These are phyloP conservation scores for Aelia acuminata DNA, from an alignment of 2,888 invertebrate species.

Conservation along the genomic window DNA sequence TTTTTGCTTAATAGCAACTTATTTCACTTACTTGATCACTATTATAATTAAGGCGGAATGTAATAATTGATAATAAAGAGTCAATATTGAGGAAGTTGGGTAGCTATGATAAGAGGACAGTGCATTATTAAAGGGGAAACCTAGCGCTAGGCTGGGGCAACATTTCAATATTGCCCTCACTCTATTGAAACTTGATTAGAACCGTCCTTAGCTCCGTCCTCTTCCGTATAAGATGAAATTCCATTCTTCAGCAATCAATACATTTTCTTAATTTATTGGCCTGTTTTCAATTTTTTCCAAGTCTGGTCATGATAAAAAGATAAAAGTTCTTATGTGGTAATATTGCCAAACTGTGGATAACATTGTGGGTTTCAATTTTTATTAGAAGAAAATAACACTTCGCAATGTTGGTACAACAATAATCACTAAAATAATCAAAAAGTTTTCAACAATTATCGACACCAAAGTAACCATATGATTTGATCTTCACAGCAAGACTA, in stretches of 20 bases:
- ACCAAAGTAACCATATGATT: too few species aligned
- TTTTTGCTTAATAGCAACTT: too few species aligned
- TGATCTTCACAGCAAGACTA: too few species aligned
- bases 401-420: too few species aligned
- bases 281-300: neutral
- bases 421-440: too few species aligned
- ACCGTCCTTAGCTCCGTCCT: neutral
- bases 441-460: too few species aligned
- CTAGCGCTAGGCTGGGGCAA: neutral
- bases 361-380: too few species aligned
- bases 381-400: too few species aligned
- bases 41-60: neutral
- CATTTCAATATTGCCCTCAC: neutral
- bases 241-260: neutral
- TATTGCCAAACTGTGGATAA: too few species aligned
- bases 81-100: neutral
- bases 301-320: neutral
- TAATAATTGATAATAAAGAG: neutral
- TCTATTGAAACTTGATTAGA: conserved; percentile 11
- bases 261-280: neutral
- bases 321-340: too few species aligned
- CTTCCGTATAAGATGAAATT: conserved; percentile 26
- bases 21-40: too few species aligned
- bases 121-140: neutral
- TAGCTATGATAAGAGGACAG: neutral